Conservation (phyloP, 2,797 vertebrate genomes). For the Eulemur albifrons region DNA sequence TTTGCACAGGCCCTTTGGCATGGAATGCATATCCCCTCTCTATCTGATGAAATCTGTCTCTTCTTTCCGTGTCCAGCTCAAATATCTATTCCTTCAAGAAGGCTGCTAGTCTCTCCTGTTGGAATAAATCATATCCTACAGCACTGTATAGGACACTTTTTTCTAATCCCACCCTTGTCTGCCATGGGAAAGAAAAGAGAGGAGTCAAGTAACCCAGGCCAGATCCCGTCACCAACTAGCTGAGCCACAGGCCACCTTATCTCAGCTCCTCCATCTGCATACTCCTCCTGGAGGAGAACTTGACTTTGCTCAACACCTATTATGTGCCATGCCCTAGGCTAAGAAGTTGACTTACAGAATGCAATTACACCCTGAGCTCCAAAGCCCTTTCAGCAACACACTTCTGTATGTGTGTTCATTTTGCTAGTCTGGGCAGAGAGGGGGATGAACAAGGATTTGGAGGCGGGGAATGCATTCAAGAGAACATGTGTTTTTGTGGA, state of each 20-base stretch:
- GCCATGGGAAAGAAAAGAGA: not conserved
- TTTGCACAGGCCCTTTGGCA: not conserved
- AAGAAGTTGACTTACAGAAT: not conserved
- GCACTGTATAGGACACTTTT: not conserved
- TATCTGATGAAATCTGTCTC: not conserved
- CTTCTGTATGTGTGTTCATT: not conserved
- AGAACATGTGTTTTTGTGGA: not conserved
- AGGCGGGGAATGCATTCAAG: not conserved
- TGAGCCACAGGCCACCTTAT: not conserved
- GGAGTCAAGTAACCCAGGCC: not conserved
- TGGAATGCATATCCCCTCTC: fast-evolving
- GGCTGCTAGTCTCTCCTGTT: not conserved
- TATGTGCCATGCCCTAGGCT: not conserved
- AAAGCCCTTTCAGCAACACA: not conserved
- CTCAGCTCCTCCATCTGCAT: not conserved
- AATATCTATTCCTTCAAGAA: not conserved
- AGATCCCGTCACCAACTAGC: not conserved
- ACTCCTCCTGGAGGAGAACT: not conserved
- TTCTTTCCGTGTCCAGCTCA: not conserved
- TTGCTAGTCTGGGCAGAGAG: not conserved
- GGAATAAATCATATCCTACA: not conserved
- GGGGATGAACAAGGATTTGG: not conserved
- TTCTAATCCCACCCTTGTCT: not conserved
- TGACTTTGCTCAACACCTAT: not conserved
- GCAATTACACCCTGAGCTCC: not conserved